Evolutionary conservation across 2,797 vertebrate species (phyloP).

Genomic region (Setipinna tenuifilis): DNA sequence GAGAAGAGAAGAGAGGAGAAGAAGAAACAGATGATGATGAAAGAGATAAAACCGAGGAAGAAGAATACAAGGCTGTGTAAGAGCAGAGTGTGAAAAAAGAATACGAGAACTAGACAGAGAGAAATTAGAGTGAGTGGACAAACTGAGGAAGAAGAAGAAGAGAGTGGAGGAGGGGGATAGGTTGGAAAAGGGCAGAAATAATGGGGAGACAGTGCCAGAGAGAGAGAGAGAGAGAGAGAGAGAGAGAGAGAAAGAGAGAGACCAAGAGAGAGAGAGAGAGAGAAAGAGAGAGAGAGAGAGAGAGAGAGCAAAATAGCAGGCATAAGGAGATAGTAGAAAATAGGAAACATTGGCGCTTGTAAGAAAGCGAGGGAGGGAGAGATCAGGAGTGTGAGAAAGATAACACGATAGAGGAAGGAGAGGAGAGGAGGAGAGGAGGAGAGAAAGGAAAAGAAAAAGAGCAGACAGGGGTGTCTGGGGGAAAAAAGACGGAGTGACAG

Average conservation of each 20-base stretch:
- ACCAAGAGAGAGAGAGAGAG: not conserved
- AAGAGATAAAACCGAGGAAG: not conserved
- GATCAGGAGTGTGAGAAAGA: not conserved
- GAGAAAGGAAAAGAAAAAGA: constrained; percentile 38
- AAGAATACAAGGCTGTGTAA: not conserved
- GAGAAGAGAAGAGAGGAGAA: not conserved
- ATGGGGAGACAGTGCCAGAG: not conserved
- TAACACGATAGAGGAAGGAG: too few relatives aligned
- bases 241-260: not conserved
- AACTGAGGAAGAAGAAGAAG: not conserved
- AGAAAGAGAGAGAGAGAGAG: too few relatives aligned
- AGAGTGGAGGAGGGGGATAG: not conserved
- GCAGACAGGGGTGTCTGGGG: constrained; percentile 31
- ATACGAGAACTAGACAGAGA: not conserved
- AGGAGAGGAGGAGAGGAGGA: not conserved
- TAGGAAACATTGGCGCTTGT: too few relatives aligned
- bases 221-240: too few relatives aligned
- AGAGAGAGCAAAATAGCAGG: too few relatives aligned
- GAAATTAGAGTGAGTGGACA: not conserved
- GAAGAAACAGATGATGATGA: not conserved
- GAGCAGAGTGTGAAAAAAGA: not conserved
- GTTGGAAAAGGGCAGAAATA: not conserved
- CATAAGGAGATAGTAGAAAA: too few relatives aligned
- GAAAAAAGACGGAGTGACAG: constrained; percentile 12
- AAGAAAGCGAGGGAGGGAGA: too few relatives aligned